A percentile compares a stretch with the other conserved stretches of the same genome.
phyloP scores from a whole-genome alignment of 2,797 vertebrate species.

The Lepilemur septentrionalis region DNA sequence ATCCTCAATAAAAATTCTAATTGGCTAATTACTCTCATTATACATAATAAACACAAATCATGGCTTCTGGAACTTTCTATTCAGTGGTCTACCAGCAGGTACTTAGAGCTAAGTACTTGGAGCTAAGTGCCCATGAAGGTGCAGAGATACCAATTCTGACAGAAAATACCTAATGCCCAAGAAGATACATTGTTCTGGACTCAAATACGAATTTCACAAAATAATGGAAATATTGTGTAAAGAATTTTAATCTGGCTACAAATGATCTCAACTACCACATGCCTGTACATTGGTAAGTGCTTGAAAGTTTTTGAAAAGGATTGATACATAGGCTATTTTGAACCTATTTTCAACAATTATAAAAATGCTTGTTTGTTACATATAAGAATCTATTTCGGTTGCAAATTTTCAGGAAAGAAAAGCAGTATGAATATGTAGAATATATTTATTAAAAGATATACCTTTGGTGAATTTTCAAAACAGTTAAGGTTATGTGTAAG shows the following conservation, averaged over 20 bases:
- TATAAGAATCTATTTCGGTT: background rate
- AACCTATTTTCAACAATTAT: background rate
- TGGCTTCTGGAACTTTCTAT: background rate
- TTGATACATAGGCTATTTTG: background rate
- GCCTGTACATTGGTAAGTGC: background rate
- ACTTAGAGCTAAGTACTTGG: background rate
- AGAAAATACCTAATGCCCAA: background rate
- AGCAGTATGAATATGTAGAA: background rate
- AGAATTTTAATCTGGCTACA: background rate
- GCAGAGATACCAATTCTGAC: background rate
- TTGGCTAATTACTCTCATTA: background rate
- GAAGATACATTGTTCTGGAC: background rate
- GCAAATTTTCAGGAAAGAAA: slow-evolving; percentile 16
- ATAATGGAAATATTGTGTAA: background rate
- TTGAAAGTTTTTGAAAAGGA: background rate
- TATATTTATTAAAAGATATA: background rate
- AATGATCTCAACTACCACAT: background rate
- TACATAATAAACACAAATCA: background rate
- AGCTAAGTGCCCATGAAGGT: background rate
- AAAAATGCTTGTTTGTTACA: background rate
- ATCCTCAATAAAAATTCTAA: background rate
- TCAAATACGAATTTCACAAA: slow-evolving; percentile 10
- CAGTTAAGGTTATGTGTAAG: background rate
- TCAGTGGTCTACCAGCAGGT: background rate
- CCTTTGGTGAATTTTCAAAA: slow-evolving; percentile 2